Evolutionary conservation across 2,797 vertebrate species (phyloP).

Genomic region (Eulemur rubriventer): DNA sequence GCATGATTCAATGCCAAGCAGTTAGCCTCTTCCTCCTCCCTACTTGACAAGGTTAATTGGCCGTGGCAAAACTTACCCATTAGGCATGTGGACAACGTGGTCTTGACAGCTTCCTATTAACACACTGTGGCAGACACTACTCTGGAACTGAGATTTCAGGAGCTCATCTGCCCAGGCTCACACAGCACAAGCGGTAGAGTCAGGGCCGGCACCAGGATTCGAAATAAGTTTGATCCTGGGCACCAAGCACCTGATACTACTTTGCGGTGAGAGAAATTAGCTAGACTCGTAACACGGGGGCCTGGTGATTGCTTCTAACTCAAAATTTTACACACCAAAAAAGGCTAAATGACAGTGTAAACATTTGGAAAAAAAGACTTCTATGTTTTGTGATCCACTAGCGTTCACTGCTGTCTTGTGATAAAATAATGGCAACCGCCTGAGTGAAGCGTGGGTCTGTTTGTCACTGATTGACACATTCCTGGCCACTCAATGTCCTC

Average conservation of each 20-base stretch:
- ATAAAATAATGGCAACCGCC: not conserved
- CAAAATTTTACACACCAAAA: not conserved
- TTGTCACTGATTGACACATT: not conserved
- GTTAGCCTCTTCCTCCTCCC: not conserved
- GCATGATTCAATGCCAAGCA: not conserved
- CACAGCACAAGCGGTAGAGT: not conserved
- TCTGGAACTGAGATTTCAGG: not conserved
- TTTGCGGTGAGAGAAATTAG: not conserved
- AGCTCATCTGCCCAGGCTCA: not conserved
- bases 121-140: not conserved
- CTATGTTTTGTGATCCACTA: not conserved
- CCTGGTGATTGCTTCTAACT: not conserved
- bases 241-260: not conserved
- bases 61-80: not conserved
- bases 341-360: not conserved
- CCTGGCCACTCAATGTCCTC: not conserved
- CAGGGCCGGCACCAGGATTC: not conserved
- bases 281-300: not conserved
- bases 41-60: not conserved
- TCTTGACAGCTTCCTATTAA: not conserved
- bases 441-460: not conserved
- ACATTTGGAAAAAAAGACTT: not conserved
- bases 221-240: not conserved
- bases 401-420: not conserved
- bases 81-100: not conserved